Evolutionary conservation across 1,140 invertebrate species (phyloP).

Genomic region (Zaprionus gabonicus): DNA sequence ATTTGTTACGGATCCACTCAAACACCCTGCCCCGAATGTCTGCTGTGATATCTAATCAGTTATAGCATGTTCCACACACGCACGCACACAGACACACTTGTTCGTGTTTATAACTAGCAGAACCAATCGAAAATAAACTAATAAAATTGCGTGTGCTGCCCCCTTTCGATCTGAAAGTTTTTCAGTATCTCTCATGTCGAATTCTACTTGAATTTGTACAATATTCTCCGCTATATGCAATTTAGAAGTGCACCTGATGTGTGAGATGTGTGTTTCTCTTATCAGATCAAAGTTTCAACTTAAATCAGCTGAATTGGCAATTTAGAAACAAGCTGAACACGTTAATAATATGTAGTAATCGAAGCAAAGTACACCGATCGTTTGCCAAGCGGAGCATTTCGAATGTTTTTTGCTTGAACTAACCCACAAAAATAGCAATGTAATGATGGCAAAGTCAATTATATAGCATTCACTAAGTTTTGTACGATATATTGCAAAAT

Average conservation of each 20-base stretch:
- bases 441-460: not conserved
- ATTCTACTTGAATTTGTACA: not conserved
- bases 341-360: not conserved
- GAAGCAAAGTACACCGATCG: not conserved
- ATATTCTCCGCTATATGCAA: not conserved
- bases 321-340: not conserved
- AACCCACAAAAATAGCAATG: not conserved
- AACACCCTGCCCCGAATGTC: not conserved
- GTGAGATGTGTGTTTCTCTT: not conserved
- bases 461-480: not conserved
- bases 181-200: not conserved
- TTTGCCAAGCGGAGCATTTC: not conserved
- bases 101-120: not conserved
- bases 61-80: not conserved
- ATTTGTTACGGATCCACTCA: not conserved
- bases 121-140: not conserved
- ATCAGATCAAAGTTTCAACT: not conserved
- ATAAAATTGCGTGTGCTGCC: not conserved
- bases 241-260: no score
- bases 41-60: slow-evolving; percentile 3
- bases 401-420: not conserved
- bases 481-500: not conserved
- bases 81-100: not conserved
- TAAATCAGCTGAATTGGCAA: not conserved
- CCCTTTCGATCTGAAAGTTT: not conserved